Conservation (phyloP, 2,888 invertebrate genomes). For the Cerceris ruficornis region DNA sequence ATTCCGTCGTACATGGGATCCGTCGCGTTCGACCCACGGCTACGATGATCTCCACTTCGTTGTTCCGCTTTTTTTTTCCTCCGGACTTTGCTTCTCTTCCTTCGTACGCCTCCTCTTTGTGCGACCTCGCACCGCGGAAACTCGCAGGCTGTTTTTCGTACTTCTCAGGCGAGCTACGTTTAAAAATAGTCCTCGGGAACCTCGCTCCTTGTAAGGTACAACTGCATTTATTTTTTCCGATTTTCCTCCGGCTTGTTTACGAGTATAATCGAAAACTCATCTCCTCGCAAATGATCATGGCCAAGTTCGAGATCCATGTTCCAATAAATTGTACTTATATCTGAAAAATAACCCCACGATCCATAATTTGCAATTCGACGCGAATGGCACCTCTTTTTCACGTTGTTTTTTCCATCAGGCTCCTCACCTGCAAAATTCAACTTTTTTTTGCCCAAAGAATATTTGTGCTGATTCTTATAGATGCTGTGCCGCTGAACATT, state of each 20-base stretch:
- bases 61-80: slow-evolving; percentile 39
- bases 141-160: not conserved
- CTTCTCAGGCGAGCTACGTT: not conserved
- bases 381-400: not conserved
- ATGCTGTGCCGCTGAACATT: no score
- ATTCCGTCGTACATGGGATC: slow-evolving; percentile 66
- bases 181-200: not conserved
- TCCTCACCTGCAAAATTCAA: no score
- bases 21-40: slow-evolving; percentile 50
- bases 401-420: not conserved
- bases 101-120: slow-evolving; percentile 20
- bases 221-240: not conserved
- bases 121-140: slow-evolving; percentile 12
- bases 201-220: not conserved
- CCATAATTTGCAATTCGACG: no score
- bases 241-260: no score
- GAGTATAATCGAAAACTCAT: no score
- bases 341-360: no score
- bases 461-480: no score
- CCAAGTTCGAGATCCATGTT: no score
- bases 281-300: no score
- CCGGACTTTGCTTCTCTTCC: not conserved
- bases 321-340: no score
- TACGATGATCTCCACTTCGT: slow-evolving; percentile 57
- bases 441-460: no score